Percentiles rank a stretch among this genome's conserved stretches.
Conservation (phyloP, 2,888 invertebrate species). For the Apodemia duryi region DNA sequence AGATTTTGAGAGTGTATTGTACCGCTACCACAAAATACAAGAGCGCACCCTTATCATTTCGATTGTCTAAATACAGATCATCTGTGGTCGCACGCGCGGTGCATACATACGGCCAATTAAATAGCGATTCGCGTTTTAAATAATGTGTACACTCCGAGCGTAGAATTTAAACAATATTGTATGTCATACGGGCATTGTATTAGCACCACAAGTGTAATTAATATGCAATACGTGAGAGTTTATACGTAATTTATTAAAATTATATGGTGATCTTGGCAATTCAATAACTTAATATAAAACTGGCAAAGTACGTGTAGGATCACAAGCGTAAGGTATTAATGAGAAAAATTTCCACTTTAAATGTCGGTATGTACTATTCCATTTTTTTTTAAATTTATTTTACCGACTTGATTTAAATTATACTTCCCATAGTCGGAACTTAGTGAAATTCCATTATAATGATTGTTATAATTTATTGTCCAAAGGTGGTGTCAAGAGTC, state of each 20-base stretch:
- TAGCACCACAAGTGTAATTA: not conserved
- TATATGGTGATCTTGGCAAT: not conserved
- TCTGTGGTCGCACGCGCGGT: slow-evolving; percentile 7
- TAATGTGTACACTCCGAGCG: not conserved
- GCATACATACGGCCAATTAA: slow-evolving; percentile 21
- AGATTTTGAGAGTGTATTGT: too few relatives aligned
- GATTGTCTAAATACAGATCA: slow-evolving; percentile 28
- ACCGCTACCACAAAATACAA: not conserved
- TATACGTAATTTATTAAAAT: slow-evolving; percentile 1
- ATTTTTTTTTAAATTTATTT: too few relatives aligned
- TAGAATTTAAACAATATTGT: slow-evolving; percentile 2
- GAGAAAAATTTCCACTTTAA: too few relatives aligned
- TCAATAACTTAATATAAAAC: not conserved
- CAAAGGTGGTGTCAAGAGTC: too few relatives aligned
- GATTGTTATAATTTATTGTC: too few relatives aligned
- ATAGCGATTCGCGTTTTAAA: slow-evolving; percentile 9
- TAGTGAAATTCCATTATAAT: too few relatives aligned
- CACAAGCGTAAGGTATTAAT: not conserved
- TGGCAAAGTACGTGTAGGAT: not conserved
- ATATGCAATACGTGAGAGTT: slow-evolving; percentile 6
- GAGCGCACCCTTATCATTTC: slow-evolving; percentile 21
- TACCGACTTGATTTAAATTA: too few relatives aligned
- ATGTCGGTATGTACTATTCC: too few relatives aligned
- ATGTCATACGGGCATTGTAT: slow-evolving; percentile 7
- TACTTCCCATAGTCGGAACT: too few relatives aligned